Base-by-base conservation (phyloP, 2,797 vertebrate genomes). In the Tamandua tetradactyla region DNA sequence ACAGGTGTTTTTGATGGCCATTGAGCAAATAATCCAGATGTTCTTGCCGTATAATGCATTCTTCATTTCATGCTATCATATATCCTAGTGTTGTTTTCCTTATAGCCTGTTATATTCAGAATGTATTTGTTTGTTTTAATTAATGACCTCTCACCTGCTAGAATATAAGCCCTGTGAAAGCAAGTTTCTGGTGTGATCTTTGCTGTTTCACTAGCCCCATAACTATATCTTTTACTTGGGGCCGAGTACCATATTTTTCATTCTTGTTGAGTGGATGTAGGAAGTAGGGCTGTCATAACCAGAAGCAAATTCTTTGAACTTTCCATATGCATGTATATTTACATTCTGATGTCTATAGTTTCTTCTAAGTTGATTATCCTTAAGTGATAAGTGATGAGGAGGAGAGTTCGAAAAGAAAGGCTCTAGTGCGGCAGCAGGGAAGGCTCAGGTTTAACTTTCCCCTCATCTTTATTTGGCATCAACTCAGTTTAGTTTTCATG, bases 401-500 rank as follows among this genome's bases (percentile, higher is more conserved):
- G 59, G n/a, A 61, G 2, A 6, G 0, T 37, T 49, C 40, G 32
- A 7, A n/a, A 25, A n/a, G 42, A 27, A 61, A 42, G 40, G 62
- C 18, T 30, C 10, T 68, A 37, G 7, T 3, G 40, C 17, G 17
- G 14, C 3, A 9, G 68, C 15, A 64, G 18, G 78, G 69, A 55
- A 55, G 25, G n/a, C 14, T 79, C 69, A 59, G 55, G 82, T 81
- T 97, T 92, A 88, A 76, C 44, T 62, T 92, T 44, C 59, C 61
- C 62, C 78, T 87, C 30, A 30, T 35, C 79, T 86, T 91, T 76
- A 52, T 71, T 32, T 0, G 1, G 82, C 59, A 64, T 78, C 62
- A 87, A 74, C 83, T 96, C 3, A 2, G 71, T 96, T 97, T 95
- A 27, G n/a, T 92, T 89, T 93, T 88, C 94, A 89, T 4, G 62